Evolutionary conservation across 2,113 vertebrate species (phyloP), one percentile per base, ranked within the genome.

Genomic region (Aptenodytes patagonicus): DNA sequence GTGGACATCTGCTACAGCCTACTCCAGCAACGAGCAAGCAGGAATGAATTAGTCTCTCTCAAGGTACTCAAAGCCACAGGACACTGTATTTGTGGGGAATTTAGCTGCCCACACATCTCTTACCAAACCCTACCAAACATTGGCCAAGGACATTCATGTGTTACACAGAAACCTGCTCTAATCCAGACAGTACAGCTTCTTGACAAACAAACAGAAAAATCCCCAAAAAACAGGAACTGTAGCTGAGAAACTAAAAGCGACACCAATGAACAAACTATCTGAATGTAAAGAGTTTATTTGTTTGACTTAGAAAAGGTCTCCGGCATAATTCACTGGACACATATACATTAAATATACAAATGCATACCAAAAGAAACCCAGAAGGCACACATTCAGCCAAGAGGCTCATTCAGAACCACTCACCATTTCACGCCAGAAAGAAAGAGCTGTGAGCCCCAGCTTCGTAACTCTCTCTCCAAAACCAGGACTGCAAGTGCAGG

Each of bases 251-350:
- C 75, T 55, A 49, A 62, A 95, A 47, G 65, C 0, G 8, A 89
- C 58, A 83, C n/a, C n/a, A 93, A 64, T 36, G 46, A 93, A 87
- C 51, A 71, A 85, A 73, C 34, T 68, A 70, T 26, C 70, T 83
- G 65, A 73, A 70, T 25, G 9, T 83, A 71, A 72, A 61, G 52
- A 84, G 82, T 96, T 96, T 97, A 95, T 97, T 97, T 91, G 38
- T 95, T 91, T 93, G 94, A 85, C 82, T 91, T 94, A 89, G 94
- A 92, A 97, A 97, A 96, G 21, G 28, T 95, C 86, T 94, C 58
- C 1, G 1, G 40, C 34, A 66, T 89, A 90, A 82, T 46, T 66
- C 68, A 40, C 61, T 71, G 80, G 83, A 87, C 76, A 85, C 57
- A 47, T 46, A 90, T 11, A 95, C 81, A 90, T 93, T 88, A 89